Evolutionary conservation across 2,888 invertebrate genomes (phyloP), one percentile per base, ranked within the genome.

Genomic region (Arge pagana): DNA sequence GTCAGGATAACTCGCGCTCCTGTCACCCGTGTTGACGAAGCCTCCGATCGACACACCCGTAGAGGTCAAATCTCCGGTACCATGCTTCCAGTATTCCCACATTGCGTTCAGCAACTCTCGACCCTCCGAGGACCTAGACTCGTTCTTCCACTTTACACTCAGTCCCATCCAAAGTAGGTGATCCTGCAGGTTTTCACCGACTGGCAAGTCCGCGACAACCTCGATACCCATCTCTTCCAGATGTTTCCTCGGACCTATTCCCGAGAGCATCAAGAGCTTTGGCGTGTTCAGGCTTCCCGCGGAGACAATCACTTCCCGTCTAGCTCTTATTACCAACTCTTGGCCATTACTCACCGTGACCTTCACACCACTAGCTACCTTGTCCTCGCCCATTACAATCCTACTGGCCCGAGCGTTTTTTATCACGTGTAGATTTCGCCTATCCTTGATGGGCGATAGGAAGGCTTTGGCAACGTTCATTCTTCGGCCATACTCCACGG

Each of bases 281-380:
- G n/a, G n/a, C n/a, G n/a, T n/a, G n/a, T n/a, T n/a, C n/a, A 10
- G 93, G 66, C 70, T 93, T 92, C 93, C 96, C 1, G 90, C 91
- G 16, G 90, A 87, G 40, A 96, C 73, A 55, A 96, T 88, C 0
- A 95, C 84, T 76, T 93, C 93, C 63, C 83, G 85, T 4, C 79
- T 81, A 0, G 87, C 87, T 57, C 76, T 79, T 0, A 85, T 80
- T 23, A 79, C 79, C 50, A 76, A 78, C 15, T 79, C 79, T 64
- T 63, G 64, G 56, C 67, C 78, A 16, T 78, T 67, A 4, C 21
- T 24, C 70, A 86, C 86, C 16, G 78, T 80, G 60, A 87, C 86
- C 53, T 80, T 71, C 0, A 88, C 86, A 3, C 87, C 88, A 36
- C 82, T 80, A 0, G 86, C 88, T 48, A 79, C 78, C 60, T 82